A percentile compares a stretch with the other conserved stretches of the same genome.
phyloP scores from a whole-genome alignment of 2,797 vertebrate genomes.

The Etheostoma perlongum region DNA sequence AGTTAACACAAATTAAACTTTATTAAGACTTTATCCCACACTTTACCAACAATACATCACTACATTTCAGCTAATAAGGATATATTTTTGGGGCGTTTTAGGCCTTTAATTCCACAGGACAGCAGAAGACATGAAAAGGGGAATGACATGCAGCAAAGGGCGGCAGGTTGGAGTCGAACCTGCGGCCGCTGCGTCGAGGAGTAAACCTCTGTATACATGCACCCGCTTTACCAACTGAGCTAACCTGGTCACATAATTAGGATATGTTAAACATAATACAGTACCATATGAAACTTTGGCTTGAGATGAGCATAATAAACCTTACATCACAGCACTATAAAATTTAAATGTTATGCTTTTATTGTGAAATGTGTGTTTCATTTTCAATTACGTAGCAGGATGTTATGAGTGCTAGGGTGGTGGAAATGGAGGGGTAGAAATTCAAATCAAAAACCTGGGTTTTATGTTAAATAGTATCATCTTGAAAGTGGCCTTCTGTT shows the following conservation, averaged over 20 bases:
- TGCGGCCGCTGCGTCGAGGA: too few relatives aligned
- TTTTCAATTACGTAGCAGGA: not conserved
- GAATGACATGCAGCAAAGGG: too few relatives aligned
- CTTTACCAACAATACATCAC: not conserved
- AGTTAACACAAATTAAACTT: not conserved
- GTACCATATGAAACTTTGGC: not conserved
- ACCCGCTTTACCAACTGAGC: too few relatives aligned
- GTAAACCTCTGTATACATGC: too few relatives aligned
- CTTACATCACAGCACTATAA: not conserved
- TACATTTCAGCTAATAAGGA: not conserved
- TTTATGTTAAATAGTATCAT: not conserved
- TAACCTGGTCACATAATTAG: not conserved
- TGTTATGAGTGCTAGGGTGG: not conserved
- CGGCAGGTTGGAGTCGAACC: too few relatives aligned
- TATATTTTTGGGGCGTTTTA: not conserved
- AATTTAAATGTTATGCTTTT: constrained; percentile 9
- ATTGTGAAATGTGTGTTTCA: not conserved
- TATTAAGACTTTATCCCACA: not conserved
- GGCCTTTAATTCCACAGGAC: too few relatives aligned
- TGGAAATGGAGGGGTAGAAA: not conserved
- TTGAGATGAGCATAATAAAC: not conserved
- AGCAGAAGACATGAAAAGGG: too few relatives aligned
- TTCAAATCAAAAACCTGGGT: not conserved
- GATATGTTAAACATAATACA: not conserved
- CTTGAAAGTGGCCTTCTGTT: constrained; percentile 29